These are phyloP conservation scores for Trichopria drosophilae DNA, from an alignment of 2,888 invertebrate species.

Conservation along the genomic window DNA sequence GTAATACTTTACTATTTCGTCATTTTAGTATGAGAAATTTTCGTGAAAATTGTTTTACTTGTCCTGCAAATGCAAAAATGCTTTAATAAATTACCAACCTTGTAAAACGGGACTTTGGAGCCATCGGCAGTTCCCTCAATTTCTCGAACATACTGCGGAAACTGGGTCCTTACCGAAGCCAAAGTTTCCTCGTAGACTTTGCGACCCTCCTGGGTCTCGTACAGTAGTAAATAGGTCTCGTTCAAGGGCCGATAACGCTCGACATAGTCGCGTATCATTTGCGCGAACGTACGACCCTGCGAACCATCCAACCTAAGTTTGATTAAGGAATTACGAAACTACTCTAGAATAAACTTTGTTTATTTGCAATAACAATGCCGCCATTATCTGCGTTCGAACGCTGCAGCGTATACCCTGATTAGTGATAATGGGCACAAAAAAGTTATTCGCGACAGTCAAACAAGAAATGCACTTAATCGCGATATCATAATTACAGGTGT, in stretches of 20 bases:
- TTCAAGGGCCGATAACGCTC: slow-evolving; percentile 65
- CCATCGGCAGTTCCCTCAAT: slow-evolving; percentile 86
- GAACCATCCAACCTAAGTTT: no score
- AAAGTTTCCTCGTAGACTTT: slow-evolving; percentile 76
- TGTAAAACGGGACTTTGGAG: slow-evolving; percentile 78
- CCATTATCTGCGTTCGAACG: no score
- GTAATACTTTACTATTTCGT: no score
- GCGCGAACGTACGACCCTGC: slow-evolving; percentile 79
- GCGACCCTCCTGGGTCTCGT: slow-evolving; percentile 71
- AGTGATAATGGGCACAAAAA: no score
- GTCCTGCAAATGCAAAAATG: not conserved
- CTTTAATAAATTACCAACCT: slow-evolving; percentile 61
- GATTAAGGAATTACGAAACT: slow-evolving; percentile 7
- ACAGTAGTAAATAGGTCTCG: slow-evolving; percentile 71
- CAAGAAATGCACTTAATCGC: no score
- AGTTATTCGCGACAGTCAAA: no score
- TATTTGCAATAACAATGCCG: no score
- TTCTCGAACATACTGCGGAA: slow-evolving; percentile 82
- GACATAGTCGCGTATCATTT: slow-evolving; percentile 73
- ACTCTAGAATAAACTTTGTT: no score
- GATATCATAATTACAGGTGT: no score
- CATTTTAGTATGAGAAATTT: no score
- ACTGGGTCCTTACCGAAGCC: slow-evolving; percentile 68
- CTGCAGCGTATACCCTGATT: no score
- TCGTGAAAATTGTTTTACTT: no score